These are phyloP conservation scores for Heterocephalus glaber DNA, from an alignment of 2,113 vertebrate genomes.

Conservation along the genomic window DNA sequence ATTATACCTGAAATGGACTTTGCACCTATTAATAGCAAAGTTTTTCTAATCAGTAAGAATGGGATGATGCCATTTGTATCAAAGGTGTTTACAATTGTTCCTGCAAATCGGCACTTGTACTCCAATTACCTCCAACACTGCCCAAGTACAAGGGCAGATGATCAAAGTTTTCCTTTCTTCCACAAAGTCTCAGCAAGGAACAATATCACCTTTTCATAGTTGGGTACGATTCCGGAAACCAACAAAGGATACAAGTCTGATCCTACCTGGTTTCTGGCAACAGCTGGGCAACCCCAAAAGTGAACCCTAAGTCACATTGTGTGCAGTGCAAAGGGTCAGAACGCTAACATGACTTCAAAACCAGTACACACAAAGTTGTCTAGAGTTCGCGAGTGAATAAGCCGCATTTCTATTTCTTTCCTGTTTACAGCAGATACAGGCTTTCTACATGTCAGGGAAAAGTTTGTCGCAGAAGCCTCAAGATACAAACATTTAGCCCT, in stretches of 20 bases:
- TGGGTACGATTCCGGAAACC: not conserved
- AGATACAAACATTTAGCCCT: not conserved
- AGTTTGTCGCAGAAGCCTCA: constrained; percentile 8
- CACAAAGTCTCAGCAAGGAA: constrained; percentile 66
- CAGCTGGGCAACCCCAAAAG: constrained; percentile 28
- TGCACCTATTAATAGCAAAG: constrained; percentile 86
- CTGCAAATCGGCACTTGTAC: constrained; percentile 85
- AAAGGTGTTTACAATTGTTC: constrained; percentile 87
- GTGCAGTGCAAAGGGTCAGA: not conserved
- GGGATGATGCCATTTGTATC: constrained; percentile 84
- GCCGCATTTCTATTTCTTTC: not conserved
- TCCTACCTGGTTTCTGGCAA: constrained; percentile 44
- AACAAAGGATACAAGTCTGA: constrained; percentile 41
- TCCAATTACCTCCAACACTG: constrained; percentile 83
- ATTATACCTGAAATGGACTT: constrained; percentile 90
- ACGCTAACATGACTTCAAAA: constrained; percentile 51
- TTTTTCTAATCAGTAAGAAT: constrained; percentile 86
- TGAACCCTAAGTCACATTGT: constrained; percentile 28
- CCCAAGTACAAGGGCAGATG: constrained; percentile 75
- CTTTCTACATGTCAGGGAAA: constrained; percentile 15
- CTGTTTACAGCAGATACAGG: not conserved
- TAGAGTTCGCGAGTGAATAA: not conserved
- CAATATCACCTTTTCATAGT: not conserved
- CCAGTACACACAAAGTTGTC: not conserved
- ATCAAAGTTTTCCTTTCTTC: constrained; percentile 81